Percentiles rank a stretch among this genome's conserved stretches.
Conservation (phyloP, 2,888 invertebrate species). For the Diarsia mendica region DNA sequence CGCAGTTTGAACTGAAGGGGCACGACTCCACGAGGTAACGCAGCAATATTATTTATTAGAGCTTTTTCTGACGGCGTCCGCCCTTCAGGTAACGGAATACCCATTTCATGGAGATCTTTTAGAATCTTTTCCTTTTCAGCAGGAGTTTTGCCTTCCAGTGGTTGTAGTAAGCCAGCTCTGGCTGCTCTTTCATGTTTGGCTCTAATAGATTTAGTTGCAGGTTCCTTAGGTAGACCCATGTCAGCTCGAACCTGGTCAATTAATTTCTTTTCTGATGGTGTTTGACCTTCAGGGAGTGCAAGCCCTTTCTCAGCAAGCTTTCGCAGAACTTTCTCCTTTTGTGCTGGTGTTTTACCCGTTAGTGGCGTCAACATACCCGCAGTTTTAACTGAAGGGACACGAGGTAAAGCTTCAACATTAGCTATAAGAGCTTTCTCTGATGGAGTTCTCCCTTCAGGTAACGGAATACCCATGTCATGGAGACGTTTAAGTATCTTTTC, state of each 20-base stretch:
- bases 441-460: conserved; percentile 49
- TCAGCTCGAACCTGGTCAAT: conserved; percentile 51
- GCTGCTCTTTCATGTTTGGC: conserved; percentile 53
- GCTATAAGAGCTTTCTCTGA: conserved; percentile 65
- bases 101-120: conserved; percentile 60
- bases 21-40: background rate
- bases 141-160: conserved; percentile 59
- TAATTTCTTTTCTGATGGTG: conserved; percentile 64
- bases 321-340: conserved; percentile 6
- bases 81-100: conserved; percentile 67
- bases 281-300: conserved; percentile 39
- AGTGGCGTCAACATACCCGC: conserved; percentile 49
- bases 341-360: conserved; percentile 58
- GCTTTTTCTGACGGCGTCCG: conserved; percentile 64
- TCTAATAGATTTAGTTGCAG: conserved; percentile 53
- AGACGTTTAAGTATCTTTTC: background rate
- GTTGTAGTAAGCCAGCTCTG: conserved; percentile 55
- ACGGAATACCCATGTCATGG: conserved; percentile 31
- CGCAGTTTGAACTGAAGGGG: conserved; percentile 15
- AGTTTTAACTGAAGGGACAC: conserved; percentile 4
- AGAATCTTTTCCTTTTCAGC: conserved; percentile 63
- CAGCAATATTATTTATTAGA: conserved; percentile 13
- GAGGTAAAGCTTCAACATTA: conserved; percentile 16
- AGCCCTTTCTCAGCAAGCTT: conserved; percentile 49
- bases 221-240: conserved; percentile 57